phyloP scores from a whole-genome alignment of 2,113 vertebrate genomes.

The Azemiops feae region DNA sequence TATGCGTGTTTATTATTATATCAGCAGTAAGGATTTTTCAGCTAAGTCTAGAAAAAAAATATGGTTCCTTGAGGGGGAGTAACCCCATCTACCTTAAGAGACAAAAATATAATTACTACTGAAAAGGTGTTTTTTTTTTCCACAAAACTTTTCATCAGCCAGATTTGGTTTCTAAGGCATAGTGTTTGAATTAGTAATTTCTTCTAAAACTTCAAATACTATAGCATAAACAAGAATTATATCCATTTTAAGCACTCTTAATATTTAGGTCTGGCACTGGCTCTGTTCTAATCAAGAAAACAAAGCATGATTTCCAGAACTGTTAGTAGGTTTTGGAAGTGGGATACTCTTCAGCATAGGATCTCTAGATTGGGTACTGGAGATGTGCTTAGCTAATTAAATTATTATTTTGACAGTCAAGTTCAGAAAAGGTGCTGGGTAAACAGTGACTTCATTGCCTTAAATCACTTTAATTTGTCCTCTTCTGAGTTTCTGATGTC shows the following conservation, averaged over 20 bases:
- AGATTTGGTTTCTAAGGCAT: neutral
- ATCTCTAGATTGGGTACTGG: neutral
- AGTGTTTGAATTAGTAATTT: neutral
- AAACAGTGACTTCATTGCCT: neutral
- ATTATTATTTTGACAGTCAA: too few relatives aligned
- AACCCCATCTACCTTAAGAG: neutral
- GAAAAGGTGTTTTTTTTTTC: neutral
- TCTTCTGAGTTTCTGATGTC: neutral
- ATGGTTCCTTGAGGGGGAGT: neutral
- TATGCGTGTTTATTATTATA: neutral
- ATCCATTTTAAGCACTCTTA: neutral
- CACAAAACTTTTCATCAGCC: neutral
- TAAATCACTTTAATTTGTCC: too few relatives aligned
- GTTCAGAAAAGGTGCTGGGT: neutral
- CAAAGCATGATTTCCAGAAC: neutral
- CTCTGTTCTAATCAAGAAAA: neutral
- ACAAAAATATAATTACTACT: neutral
- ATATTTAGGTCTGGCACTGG: neutral
- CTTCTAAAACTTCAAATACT: neutral
- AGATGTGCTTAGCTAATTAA: neutral
- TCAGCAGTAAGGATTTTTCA: neutral
- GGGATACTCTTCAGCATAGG: neutral
- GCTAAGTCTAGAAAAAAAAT: neutral
- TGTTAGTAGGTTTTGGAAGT: neutral
- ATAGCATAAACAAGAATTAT: neutral